phyloP scores from a whole-genome alignment of 2,888 invertebrate genomes.

The Sesia apiformis region DNA sequence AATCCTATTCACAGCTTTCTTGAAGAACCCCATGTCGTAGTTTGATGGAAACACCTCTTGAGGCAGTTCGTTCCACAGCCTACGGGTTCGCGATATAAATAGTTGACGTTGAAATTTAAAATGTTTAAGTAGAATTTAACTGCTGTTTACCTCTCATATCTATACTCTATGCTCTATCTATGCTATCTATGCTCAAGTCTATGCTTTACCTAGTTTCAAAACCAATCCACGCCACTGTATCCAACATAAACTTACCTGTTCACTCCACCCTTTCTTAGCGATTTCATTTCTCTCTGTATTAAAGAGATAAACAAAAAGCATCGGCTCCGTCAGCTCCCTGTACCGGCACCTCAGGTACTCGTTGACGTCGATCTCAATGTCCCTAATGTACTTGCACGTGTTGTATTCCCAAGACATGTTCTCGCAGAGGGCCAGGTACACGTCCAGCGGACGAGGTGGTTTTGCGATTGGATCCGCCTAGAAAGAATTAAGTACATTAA shows the following conservation, averaged over 20 bases:
- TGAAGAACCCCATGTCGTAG: no score
- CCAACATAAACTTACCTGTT: conserved; percentile 40
- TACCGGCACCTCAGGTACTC: conserved; percentile 50
- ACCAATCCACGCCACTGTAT: no score
- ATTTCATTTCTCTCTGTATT: conserved; percentile 70
- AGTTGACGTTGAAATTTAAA: no score
- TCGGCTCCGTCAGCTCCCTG: conserved; percentile 59
- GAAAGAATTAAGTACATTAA: background rate
- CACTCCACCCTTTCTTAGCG: conserved; percentile 62
- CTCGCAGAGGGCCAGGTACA: conserved; percentile 77
- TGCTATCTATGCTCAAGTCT: no score
- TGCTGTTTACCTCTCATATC: no score
- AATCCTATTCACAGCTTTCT: no score
- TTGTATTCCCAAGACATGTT: conserved; percentile 77
- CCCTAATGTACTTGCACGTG: conserved; percentile 68
- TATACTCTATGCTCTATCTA: no score
- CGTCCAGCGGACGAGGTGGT: conserved; percentile 74
- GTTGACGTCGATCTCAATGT: conserved; percentile 53
- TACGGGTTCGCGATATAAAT: no score
- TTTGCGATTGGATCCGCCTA: conserved; percentile 78
- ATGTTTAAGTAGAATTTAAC: no score
- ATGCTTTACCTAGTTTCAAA: no score
- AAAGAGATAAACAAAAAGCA: conserved; percentile 59
- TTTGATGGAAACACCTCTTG: no score
- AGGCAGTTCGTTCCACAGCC: no score